Evolutionary conservation across 2,888 invertebrate genomes (phyloP), one percentile per base, ranked within the genome.

Genomic region (Drosophila eohydei): DNA sequence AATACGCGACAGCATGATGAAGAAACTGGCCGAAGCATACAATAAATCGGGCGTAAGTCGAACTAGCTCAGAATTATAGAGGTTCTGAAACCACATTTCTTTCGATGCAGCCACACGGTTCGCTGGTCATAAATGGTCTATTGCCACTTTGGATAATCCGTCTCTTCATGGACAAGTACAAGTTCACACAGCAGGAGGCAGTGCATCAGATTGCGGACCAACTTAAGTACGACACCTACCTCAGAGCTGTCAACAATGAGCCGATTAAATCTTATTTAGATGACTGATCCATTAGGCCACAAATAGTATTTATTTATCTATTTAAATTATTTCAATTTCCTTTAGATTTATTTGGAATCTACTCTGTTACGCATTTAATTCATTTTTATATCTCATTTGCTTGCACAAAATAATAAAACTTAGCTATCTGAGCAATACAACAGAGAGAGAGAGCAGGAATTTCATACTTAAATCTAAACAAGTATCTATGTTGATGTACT

Each of bases 61-160:
- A 2, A 14, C 1, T 5, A 11, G 26, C 3, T 3, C 26, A 14
- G 1, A 14, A 36, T 8, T 56, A 57, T 40, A 30, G 34, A 32
- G 9, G 12, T 30, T 2, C 11, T 58, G 3, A 48, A 38, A 12
- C 14, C 0, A 36, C 1, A 4, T 55, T 60, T 3, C 2, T 55
- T 50, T 30, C 5, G 44, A 36, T 21, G 7, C 30, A 92, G 92
- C 78, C 83, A 1, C 78, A 88, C 44, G 60, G 51, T 4, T 78
- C 88, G 11, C 74, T 92, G 16, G 80, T 89, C 21, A 76, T 90
- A 9, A 92, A 92, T 60, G 92, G 90, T 0, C 63, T 92, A 50
- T 71, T 92, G 55, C 92, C 92, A 0, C 83, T 91, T 57, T 92
- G 92, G 92, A 80, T 91, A 11, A 73, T 92, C 4, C 79, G 84